A percentile compares a stretch with the other conserved stretches of the same genome.
These are phyloP conservation scores for Tolypeutes matacus DNA, from an alignment of 2,797 vertebrate species.

Conservation along the genomic window DNA sequence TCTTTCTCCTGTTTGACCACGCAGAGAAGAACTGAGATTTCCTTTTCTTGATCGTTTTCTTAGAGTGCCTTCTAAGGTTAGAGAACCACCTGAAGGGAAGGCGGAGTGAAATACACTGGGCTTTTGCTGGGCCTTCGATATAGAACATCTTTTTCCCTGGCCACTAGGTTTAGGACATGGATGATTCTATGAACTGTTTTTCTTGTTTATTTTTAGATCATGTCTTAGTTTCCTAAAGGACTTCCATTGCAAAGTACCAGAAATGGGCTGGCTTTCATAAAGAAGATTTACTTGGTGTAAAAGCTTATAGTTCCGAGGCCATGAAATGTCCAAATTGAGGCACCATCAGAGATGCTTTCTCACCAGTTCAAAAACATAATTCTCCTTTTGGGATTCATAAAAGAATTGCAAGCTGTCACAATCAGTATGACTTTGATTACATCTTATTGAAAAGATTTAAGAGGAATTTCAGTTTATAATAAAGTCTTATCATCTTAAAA, in stretches of 20 bases:
- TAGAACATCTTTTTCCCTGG: not conserved
- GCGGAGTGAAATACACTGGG: not conserved
- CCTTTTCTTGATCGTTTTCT: not conserved
- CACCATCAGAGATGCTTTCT: too few relatives aligned
- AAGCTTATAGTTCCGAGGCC: too few relatives aligned
- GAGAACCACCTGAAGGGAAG: not conserved
- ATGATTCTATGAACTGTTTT: not conserved
- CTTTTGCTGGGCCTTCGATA: not conserved
- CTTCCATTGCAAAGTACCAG: too few relatives aligned
- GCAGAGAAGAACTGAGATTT: not conserved
- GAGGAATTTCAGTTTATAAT: not conserved
- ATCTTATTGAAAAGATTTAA: not conserved
- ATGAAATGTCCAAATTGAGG: too few relatives aligned
- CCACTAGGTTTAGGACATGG: not conserved
- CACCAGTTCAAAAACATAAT: too few relatives aligned
- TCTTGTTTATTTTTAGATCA: not conserved
- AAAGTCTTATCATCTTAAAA: not conserved
- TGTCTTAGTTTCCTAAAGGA: too few relatives aligned
- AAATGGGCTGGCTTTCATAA: too few relatives aligned
- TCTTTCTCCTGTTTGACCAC: not conserved
- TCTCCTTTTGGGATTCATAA: too few relatives aligned
- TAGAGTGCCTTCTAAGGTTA: not conserved
- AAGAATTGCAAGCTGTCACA: too few relatives aligned
- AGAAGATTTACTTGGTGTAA: too few relatives aligned
- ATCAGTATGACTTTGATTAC: not conserved